Base-by-base conservation (phyloP, 2,888 invertebrate genomes). In the Dolichopus griseipennis region DNA sequence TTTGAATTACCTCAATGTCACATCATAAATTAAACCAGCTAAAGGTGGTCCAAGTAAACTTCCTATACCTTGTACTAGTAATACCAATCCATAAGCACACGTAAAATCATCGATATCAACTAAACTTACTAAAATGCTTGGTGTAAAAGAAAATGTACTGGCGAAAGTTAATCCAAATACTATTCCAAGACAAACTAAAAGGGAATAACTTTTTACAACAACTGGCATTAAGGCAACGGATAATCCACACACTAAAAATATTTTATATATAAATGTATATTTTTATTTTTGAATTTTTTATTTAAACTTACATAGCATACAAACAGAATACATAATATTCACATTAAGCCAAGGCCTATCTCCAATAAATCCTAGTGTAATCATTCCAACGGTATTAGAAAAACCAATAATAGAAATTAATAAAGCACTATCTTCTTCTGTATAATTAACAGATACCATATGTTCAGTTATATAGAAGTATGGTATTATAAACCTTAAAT, bases 401-500 rank as follows among this genome's bases (percentile, higher is more conserved):
- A 93, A 86, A 33, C 95, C 95, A 74, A 97, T 92, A 67, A 91
- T 85, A 67, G 95, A 92, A 72, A 96, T 85, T 73, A 96, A 86
- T 70, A 87, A 86, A 7, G 95, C 92, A 6, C 90, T 90, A 66
- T 90, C 88, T 61, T 88, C 85, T 73, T 91, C 89, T 2, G 84
- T 84, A 74, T 90, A 91, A 1, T 88, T 88, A 71, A 87, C 84
- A 12, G 87, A 85, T 52, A 86, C 85, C 83, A 93, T 89, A 78
- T 92, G 89, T 76, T 96, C 95, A 68, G 92, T 91, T 71, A 96
- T 84, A 81, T 95, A 97, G 79, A 97, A 92, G 83, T 97, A 97
- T 18, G 96, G 95, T 69, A 97, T 92, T 76, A 97, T 96, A 81
- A 92, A 93, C 92, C 95, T 95, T 68, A 91, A 62, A 27, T 63